Percentiles rank a stretch among this genome's conserved stretches.
These are phyloP conservation scores for Lathronympha strigana DNA, from an alignment of 2,888 invertebrate species.

Conservation along the genomic window DNA sequence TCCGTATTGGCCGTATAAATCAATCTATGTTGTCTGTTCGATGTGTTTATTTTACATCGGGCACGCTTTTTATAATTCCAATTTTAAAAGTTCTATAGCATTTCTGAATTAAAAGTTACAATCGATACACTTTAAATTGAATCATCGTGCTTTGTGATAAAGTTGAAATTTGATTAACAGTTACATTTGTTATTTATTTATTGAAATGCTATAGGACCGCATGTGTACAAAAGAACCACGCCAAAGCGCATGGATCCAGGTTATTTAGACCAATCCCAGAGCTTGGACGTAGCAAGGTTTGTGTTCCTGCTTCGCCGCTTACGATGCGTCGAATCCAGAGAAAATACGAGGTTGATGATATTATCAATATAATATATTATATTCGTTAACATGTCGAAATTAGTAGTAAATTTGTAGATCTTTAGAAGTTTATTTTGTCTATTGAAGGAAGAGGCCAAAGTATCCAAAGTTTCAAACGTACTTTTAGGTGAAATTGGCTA, in stretches of 20 bases:
- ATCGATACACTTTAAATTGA: not conserved
- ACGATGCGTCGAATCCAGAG: not conserved
- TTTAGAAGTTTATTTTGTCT: too few species aligned
- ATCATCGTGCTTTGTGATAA: not conserved
- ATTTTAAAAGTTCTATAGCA: conserved; percentile 46
- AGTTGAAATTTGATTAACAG: not conserved
- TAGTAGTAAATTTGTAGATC: too few species aligned
- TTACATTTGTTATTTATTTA: not conserved
- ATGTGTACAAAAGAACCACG: conserved; percentile 7
- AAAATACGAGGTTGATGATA: not conserved
- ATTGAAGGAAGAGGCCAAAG: too few species aligned
- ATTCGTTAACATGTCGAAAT: not conserved
- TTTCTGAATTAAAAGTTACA: too few species aligned
- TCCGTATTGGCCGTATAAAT: conserved; percentile 11
- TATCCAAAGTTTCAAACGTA: too few species aligned
- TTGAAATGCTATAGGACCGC: conserved; percentile 9
- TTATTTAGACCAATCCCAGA: not conserved
- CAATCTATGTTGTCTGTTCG: conserved; percentile 33
- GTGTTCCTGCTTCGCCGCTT: not conserved
- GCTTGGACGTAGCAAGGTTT: conserved; percentile 15
- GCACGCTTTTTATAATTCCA: conserved; percentile 33
- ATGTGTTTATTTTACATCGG: conserved; percentile 41
- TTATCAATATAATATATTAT: too few species aligned
- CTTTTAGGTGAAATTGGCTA: too few species aligned
- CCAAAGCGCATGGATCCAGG: conserved; percentile 13